phyloP scores from a whole-genome alignment of 2,797 vertebrate genomes.

The Phoxinus dragarum region DNA sequence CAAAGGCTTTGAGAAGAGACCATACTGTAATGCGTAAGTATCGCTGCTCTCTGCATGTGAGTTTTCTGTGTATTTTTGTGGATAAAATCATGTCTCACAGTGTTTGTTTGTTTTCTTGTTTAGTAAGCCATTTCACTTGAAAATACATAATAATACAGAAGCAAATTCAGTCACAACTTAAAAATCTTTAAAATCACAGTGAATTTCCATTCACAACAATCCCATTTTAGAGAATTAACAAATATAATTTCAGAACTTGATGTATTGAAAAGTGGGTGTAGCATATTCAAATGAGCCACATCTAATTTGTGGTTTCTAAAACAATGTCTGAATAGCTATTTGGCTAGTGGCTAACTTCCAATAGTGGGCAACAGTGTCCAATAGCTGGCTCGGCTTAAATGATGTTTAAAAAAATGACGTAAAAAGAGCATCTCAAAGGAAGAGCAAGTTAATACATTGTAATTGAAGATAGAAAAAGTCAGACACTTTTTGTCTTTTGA shows the following conservation, averaged over 20 bases:
- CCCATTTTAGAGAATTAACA: neutral
- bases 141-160: neutral
- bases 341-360: neutral
- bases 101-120: too few relatives aligned
- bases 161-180: neutral
- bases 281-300: neutral
- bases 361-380: neutral
- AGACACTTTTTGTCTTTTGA: neutral
- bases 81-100: neutral
- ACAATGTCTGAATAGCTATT: neutral
- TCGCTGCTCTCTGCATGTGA: neutral
- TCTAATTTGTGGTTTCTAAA: neutral
- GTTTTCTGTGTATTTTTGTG: neutral
- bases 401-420: neutral
- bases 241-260: neutral
- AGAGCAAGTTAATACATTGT: constrained; percentile 17
- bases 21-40: constrained; percentile 97
- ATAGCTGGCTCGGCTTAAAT: neutral
- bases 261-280: neutral
- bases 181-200: neutral
- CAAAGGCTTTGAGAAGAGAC: constrained; percentile 98
- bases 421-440: neutral
- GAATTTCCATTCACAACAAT: neutral
- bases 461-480: neutral
- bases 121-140: neutral